Evolutionary conservation across 2,113 vertebrate genomes (phyloP), one percentile per base, ranked within the genome.

Genomic region (Oryzias woworae): DNA sequence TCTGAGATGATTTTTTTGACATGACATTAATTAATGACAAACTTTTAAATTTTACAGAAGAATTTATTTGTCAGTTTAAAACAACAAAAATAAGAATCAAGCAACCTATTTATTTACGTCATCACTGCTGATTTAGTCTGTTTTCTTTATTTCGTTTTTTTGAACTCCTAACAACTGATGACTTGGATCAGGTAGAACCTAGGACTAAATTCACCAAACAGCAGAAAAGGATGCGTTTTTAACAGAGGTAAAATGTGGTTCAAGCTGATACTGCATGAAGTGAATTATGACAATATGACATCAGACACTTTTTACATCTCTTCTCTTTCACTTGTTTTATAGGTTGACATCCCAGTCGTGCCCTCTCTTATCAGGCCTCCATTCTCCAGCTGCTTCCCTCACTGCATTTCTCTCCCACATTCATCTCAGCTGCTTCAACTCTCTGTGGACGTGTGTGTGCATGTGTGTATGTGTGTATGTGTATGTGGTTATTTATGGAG

Each of bases 271-370:
- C 22, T 14, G 50, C 67, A 0, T 31, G 26, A 62, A 49, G 58
- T 73, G 79, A 89, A 42, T 76, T 72, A 86, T 61, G 73, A 62
- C 71, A 57, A 69, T 53, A 84, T 83, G 73, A 87, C 47, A 75
- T 87, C 80, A 87, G 71, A 52, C 67, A 58, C 63, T 83, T 67
- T 77, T 72, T 62, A 75, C 62, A 17, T 57, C 64, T 69, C 53
- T 45, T 46, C 46, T 22, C 36, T 42, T 62, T 71, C 55, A 48
- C 54, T 61, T 14, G 7, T 73, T 76, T 82, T 73, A 58, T 41
- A 48, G 10, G 66, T 44, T 88, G 85, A 88, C 79, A 80, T 88
- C 85, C 87, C 31, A 23, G 61, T 68, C 68, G 58, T 7, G 17
- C 66, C 67, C 68, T 55, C 59, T 69, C 77, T 83, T 85, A 87